Percentiles rank a stretch among this genome's conserved stretches.
Evolutionary conservation across 2,797 vertebrate species (phyloP).

Genomic region (Jordanella pulchra): DNA sequence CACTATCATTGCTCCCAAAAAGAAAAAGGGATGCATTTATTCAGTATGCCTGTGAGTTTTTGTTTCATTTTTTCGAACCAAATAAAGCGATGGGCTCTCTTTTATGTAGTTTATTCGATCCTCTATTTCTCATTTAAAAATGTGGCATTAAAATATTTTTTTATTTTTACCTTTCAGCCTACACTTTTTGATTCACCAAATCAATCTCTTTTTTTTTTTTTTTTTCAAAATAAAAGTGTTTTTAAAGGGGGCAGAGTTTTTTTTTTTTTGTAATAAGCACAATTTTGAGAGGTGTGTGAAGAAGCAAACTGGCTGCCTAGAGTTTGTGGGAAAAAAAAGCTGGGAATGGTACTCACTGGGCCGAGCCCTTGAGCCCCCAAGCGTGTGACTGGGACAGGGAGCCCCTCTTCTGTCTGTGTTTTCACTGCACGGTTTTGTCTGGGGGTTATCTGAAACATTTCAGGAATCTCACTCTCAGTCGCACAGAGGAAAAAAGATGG

Average conservation of each 20-base stretch:
- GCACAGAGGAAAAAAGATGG: constrained; percentile 43
- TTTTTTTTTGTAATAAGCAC: background rate
- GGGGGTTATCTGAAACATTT: constrained; percentile 78
- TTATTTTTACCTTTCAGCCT: background rate
- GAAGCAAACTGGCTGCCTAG: constrained; percentile 6
- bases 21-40: background rate
- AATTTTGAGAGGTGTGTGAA: constrained; percentile 44
- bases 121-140: background rate
- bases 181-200: too few relatives aligned
- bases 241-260: background rate
- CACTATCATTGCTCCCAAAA: background rate
- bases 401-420: constrained; percentile 77
- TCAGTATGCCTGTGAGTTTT: background rate
- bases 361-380: constrained; percentile 61
- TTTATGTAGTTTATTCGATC: background rate
- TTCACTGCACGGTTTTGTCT: constrained; percentile 80
- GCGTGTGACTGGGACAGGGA: constrained; percentile 69
- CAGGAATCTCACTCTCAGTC: constrained; percentile 73
- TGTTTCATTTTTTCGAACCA: background rate
- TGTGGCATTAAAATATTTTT: background rate
- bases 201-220: background rate
- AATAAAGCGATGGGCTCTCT: background rate
- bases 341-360: constrained; percentile 45
- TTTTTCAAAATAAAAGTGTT: background rate
- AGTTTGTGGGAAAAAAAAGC: constrained; percentile 57